These are phyloP conservation scores for Alviniconcha marisindica DNA, from an alignment of 1,140 invertebrate genomes.

Conservation along the genomic window DNA sequence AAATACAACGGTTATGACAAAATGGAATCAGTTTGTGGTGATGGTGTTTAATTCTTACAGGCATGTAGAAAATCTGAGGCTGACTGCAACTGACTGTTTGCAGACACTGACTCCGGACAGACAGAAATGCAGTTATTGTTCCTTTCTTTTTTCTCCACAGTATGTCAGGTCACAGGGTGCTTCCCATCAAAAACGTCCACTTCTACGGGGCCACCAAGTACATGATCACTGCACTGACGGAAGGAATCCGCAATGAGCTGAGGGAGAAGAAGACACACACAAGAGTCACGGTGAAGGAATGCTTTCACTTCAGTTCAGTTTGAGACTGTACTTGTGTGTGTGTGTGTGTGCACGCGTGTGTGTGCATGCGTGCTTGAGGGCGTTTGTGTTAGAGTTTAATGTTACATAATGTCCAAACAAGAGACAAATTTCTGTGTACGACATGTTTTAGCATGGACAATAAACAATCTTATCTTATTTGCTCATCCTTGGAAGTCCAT, in stretches of 20 bases:
- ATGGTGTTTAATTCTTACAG: no score
- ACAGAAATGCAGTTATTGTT: background rate
- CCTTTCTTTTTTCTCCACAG: slow-evolving; percentile 69
- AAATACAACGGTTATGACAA: no score
- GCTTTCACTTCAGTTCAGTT: background rate
- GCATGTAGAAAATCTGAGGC: no score
- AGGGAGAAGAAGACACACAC: slow-evolving; percentile 78
- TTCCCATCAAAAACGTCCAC: slow-evolving; percentile 60
- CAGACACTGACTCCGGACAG: no score
- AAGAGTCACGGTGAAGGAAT: slow-evolving; percentile 76
- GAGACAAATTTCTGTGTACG: no score
- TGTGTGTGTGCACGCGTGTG: background rate
- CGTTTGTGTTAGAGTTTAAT: no score
- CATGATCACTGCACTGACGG: slow-evolving; percentile 82
- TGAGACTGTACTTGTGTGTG: background rate
- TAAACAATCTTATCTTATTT: no score
- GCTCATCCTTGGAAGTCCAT: no score
- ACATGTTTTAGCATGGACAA: no score
- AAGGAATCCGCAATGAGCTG: slow-evolving; percentile 82
- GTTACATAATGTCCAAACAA: no score
- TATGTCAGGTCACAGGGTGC: slow-evolving; percentile 55
- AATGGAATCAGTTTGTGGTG: no score
- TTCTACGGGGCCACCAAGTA: slow-evolving; percentile 84
- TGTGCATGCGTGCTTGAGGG: background rate
- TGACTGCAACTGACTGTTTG: no score